Conservation (phyloP, 1,140 invertebrate species). For the Pseudomyrmex flavicornis region DNA sequence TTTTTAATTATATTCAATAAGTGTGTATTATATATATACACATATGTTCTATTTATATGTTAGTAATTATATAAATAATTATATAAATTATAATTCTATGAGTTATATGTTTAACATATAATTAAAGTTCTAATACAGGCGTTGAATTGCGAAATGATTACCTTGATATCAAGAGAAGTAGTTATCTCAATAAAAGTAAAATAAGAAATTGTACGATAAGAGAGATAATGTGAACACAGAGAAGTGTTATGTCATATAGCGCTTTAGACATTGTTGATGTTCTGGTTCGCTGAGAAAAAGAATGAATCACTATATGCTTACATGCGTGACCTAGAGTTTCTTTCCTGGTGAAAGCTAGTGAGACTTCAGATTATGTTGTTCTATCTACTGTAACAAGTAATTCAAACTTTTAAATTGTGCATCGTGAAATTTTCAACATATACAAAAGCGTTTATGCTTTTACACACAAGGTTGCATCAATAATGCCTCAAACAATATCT, state of each 20-base stretch:
- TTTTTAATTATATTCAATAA: no score
- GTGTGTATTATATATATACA: no score
- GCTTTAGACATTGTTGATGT: slow-evolving; percentile 34
- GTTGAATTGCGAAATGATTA: not conserved
- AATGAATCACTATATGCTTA: slow-evolving; percentile 78
- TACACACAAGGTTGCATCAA: no score
- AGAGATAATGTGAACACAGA: no score
- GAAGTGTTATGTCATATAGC: not conserved
- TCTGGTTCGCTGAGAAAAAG: slow-evolving; percentile 61
- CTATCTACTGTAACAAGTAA: slow-evolving; percentile 73
- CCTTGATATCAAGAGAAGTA: not conserved
- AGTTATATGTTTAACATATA: no score
- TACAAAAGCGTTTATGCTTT: no score
- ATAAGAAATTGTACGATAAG: no score
- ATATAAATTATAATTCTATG: no score
- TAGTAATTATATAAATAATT: no score
- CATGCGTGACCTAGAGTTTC: slow-evolving; percentile 82
- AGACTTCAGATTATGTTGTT: slow-evolving; percentile 78
- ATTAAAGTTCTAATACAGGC: no score
- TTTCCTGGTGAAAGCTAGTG: slow-evolving; percentile 83
- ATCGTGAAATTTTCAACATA: slow-evolving; percentile 31
- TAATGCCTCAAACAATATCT: no score
- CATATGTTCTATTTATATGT: no score
- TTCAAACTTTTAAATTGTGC: slow-evolving; percentile 43
- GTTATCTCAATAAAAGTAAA: not conserved